A percentile compares a stretch with the other conserved stretches of the same genome.
Evolutionary conservation across 2,888 invertebrate species (phyloP).

Genomic region (Nycteola revayana): DNA sequence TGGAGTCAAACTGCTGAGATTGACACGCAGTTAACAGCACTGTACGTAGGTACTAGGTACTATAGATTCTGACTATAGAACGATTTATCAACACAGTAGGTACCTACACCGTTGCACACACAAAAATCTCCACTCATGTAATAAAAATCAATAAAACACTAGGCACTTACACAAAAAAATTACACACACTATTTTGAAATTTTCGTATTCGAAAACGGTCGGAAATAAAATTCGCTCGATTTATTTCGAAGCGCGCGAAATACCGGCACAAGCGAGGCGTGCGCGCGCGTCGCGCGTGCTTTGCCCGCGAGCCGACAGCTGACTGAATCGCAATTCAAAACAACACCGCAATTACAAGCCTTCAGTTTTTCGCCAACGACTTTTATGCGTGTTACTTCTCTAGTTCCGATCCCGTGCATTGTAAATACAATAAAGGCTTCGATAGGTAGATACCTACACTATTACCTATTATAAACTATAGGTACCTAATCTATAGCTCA

Average conservation of each 20-base stretch:
- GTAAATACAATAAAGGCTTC: too few species aligned
- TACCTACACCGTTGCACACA: conserved; percentile 25
- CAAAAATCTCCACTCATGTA: conserved; percentile 3
- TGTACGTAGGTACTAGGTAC: conserved; percentile 16
- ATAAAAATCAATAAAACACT: too few species aligned
- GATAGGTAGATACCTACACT: too few species aligned
- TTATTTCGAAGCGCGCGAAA: conserved; percentile 55
- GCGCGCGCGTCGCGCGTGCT: conserved; percentile 78
- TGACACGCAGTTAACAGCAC: conserved; percentile 37
- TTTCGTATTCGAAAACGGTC: not conserved
- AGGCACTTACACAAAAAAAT: too few species aligned
- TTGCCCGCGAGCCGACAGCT: conserved; percentile 72
- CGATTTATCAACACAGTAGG: conserved; percentile 30
- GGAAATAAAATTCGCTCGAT: conserved; percentile 28
- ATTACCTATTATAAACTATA: too few species aligned
- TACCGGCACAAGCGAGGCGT: conserved; percentile 41
- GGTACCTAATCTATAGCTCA: too few species aligned
- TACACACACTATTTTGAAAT: too few species aligned
- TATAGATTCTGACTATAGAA: conserved; percentile 23
- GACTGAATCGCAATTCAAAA: conserved; percentile 79
- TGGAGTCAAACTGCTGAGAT: conserved; percentile 32
- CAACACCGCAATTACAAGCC: conserved; percentile 64
- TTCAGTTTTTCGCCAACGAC: conserved; percentile 65
- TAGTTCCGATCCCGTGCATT: too few species aligned
- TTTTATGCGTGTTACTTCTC: conserved; percentile 28